These are phyloP conservation scores for Dynastes tityus DNA, from an alignment of 2,888 invertebrate genomes.

Conservation along the genomic window DNA sequence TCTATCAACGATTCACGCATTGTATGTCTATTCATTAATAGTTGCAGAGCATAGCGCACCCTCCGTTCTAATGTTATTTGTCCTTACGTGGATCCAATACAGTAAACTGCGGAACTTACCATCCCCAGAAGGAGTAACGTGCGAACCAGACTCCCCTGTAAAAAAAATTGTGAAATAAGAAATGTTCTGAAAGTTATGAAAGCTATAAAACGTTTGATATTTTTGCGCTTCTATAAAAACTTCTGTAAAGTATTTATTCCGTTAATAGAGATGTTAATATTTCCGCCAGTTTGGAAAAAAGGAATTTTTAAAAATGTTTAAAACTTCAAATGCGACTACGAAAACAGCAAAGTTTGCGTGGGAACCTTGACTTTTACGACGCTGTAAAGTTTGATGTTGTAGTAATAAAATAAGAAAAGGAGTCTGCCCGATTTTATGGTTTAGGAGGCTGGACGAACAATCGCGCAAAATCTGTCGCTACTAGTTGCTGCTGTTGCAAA, in stretches of 20 bases:
- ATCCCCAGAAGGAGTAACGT: constrained; percentile 69
- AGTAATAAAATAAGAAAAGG: constrained; percentile 45
- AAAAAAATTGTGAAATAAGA: constrained; percentile 52
- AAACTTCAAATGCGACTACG: constrained; percentile 12
- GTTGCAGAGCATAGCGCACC: neutral
- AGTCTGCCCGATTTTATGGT: constrained; percentile 45
- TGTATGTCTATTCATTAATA: constrained; percentile 32
- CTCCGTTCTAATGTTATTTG: constrained; percentile 18
- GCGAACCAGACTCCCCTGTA: constrained; percentile 68
- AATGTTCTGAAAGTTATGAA: neutral
- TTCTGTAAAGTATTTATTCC: neutral
- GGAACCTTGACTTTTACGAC: constrained; percentile 44
- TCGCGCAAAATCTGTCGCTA: constrained; percentile 33
- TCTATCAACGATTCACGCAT: constrained; percentile 53
- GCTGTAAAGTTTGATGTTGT: constrained; percentile 45
- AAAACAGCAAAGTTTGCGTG: constrained; percentile 39
- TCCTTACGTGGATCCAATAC: neutral
- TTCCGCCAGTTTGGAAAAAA: neutral
- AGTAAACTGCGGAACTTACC: constrained; percentile 63
- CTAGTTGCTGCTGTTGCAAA: constrained; percentile 16
- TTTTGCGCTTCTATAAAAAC: neutral
- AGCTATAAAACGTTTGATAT: neutral
- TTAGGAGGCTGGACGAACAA: constrained; percentile 30
- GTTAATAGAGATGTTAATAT: constrained; percentile 8
- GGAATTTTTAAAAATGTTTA: constrained; percentile 20